Base-by-base conservation (phyloP, 2,797 vertebrate species). In the Amniataba percoides region DNA sequence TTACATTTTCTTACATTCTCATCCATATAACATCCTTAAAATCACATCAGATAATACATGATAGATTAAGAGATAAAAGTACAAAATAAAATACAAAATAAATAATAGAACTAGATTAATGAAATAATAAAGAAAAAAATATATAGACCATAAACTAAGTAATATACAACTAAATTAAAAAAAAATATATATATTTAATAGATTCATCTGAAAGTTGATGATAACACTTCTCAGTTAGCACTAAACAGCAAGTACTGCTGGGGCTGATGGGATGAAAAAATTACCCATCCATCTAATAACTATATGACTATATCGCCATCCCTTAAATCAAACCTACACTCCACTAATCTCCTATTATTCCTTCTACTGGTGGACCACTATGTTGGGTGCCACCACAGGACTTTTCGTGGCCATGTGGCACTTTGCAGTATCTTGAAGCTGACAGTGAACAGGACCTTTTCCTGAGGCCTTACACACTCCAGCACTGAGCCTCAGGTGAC, bases 401-500 rank as follows among this genome's bases (percentile, higher is more conserved):
- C 15, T 45, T 36, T 9, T n/a, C 13, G 55, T 39, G 55, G 52
- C 51, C 25, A 18, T 49, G 59, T 40, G 67, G 15, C 42, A 16
- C 67, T 45, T 34, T 52, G 55, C 73, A 58, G 58, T 74, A 52
- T 58, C 46, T 51, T 25, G 18, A 10, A n/a, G 18, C 55, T 85
- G 87, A 87, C 60, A 72, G 25, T 69, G 64, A 85, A 49, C 88
- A 91, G 84, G 27, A 57, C 49, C 45, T 68, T 72, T 56, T 31
- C 27, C 59, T 43, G 67, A 59, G 49, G 46, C 39, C n/a, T 58
- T 21, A 18, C 36, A 48, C 14, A 58, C 46, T 69, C 27, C 43
- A 46, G 7, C 58, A 3, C n/a, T 25, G 53, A 73, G 57, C 70
- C 62, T 67, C 63, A 46, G 51, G 61, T 21, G 62, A 81, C 51